Evolutionary conservation across 2,888 invertebrate genomes (phyloP).

Genomic region (Ectemnius cavifrons): DNA sequence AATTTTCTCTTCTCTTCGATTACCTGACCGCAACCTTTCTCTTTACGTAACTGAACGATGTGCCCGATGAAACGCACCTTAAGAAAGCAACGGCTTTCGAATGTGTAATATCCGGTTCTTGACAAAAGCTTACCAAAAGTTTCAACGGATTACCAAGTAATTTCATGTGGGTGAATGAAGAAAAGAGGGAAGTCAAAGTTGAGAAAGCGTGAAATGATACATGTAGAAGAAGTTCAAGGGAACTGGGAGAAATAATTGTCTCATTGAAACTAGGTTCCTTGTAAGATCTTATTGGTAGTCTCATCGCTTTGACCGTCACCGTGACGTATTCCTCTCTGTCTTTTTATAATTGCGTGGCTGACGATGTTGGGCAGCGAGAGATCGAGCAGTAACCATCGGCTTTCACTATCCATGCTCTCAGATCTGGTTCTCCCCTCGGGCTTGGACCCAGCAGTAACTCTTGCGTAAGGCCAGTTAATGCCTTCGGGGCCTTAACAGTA

Average conservation of each 20-base stretch:
- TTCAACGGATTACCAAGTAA: no score
- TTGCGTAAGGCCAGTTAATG: slow-evolving; percentile 64
- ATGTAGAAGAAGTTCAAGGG: no score
- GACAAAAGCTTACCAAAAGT: no score
- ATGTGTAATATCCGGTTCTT: no score
- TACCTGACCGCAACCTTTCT: slow-evolving; percentile 67
- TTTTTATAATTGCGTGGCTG: slow-evolving; percentile 39
- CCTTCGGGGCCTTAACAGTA: slow-evolving; percentile 33
- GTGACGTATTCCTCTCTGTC: slow-evolving; percentile 47
- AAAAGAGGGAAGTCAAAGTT: no score
- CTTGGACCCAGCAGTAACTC: slow-evolving; percentile 46
- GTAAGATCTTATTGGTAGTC: no score
- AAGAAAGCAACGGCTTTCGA: no score
- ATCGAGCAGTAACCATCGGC: slow-evolving; percentile 61
- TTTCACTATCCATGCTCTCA: slow-evolving; percentile 71
- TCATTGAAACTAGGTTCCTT: no score
- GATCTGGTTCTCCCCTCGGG: slow-evolving; percentile 70
- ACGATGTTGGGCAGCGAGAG: slow-evolving; percentile 30
- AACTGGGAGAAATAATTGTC: no score
- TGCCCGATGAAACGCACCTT: slow-evolving; percentile 40
- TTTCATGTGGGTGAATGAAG: no score
- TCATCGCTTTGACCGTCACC: slow-evolving; percentile 39
- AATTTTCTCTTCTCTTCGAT: slow-evolving; percentile 55
- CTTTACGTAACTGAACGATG: slow-evolving; percentile 64
- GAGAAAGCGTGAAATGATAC: no score